phyloP scores from a whole-genome alignment of 1,140 invertebrate genomes.

The Drosophila pallidifrons region DNA sequence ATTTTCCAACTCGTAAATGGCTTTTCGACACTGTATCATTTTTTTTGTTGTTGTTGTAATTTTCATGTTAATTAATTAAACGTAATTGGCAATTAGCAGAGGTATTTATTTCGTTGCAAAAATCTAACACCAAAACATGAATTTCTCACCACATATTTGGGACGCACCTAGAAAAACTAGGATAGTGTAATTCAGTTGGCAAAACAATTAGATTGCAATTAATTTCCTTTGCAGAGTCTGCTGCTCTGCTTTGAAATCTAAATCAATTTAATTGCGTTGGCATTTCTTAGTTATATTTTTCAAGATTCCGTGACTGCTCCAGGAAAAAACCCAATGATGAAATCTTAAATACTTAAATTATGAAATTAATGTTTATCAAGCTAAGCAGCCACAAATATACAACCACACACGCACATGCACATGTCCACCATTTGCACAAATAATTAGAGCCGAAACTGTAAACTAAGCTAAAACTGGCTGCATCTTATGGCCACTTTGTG shows the following conservation, averaged over 20 bases:
- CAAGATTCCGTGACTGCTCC: conserved; percentile 5
- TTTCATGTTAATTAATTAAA: conserved; percentile 75
- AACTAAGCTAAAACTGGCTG: conserved; percentile 76
- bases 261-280: neutral
- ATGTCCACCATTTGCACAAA: conserved; percentile 38
- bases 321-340: conserved; percentile 26
- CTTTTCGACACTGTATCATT: conserved; percentile 38
- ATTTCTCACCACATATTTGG: conserved; percentile 12
- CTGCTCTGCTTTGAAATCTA: neutral
- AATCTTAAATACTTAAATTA: conserved; percentile 69
- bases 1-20: conserved; percentile 29
- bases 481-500: conserved; percentile 64
- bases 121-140: conserved; percentile 17
- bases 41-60: neutral
- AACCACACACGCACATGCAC: conserved; percentile 22
- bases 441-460: conserved; percentile 70
- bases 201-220: conserved; percentile 1
- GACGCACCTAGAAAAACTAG: neutral
- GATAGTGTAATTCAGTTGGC: neutral
- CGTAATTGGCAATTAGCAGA: conserved; percentile 69
- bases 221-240: neutral
- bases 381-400: neutral
- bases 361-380: conserved; percentile 68
- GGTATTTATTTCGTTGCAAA: conserved; percentile 53
- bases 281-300: conserved; percentile 1